Evolutionary conservation across 2,888 invertebrate genomes (phyloP), one percentile per base, ranked within the genome.

Genomic region (Timema podura): DNA sequence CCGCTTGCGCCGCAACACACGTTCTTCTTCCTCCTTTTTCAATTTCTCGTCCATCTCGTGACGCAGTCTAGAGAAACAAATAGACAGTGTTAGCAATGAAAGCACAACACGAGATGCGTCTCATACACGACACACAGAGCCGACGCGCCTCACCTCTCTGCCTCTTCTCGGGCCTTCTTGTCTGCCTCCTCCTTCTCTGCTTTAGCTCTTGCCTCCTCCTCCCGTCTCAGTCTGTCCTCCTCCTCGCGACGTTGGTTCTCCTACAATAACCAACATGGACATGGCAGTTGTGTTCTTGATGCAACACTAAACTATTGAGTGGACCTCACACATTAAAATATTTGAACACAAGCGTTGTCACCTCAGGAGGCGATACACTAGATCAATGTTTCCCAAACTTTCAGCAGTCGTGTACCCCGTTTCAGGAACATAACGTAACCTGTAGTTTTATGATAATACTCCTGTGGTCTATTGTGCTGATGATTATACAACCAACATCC

Each of bases 1-100:
- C 71, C 95, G 86, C 82, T 94, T 95, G 77, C 95, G 91, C 77
- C 96, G 85, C 71, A 91, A 92, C 77, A 92, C 88, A 71, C 96
- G 85, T 80, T 96, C 96, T 79, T 91, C 91, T 81, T 96, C 96
- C 80, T 96, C 96, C 75, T 89, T 89, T 78, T 89, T 90, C 73
- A 91, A 84, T 72, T 90, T 86, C 80, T 95, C 94, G 68, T 91
- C 91, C 80, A 92, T 90, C 81, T 95, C 95, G 74, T 89, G 85
- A 78, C 93, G 89, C 80, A 90, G 85, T 76, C 88, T 87, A 69
- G 47, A 78, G 76, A 70, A 49, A 6, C 0, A 6, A 64, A 15
- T 46, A 65, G 30, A 30, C 30, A 30, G 30, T 30, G 30, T 30
- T 30, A 30, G 30, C 30, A 30, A 30, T 30, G 10, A 3, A 30